phyloP scores from a whole-genome alignment of 2,113 vertebrate species.

The Bubalus kerabau region DNA sequence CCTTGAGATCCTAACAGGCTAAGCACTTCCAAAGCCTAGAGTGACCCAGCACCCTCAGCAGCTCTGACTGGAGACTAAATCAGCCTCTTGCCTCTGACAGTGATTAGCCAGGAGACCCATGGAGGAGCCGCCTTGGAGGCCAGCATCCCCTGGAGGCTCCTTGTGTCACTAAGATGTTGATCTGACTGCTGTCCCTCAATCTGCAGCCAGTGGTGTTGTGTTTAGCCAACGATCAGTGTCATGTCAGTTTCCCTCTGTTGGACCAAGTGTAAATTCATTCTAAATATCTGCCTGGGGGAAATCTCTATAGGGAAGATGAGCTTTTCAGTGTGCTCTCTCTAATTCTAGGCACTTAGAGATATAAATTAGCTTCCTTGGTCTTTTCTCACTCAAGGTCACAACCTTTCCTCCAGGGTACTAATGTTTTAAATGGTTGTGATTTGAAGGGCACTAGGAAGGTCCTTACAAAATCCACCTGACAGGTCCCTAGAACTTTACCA shows the following conservation, averaged over 20 bases:
- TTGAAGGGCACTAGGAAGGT: slow-evolving; percentile 12
- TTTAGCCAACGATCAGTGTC: background rate
- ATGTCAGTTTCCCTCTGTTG: background rate
- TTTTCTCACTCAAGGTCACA: slow-evolving; percentile 9
- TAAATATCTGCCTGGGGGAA: slow-evolving; percentile 22
- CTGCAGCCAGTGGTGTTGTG: background rate
- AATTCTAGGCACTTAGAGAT: slow-evolving; percentile 23
- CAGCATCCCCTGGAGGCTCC: background rate
- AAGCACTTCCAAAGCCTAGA: background rate
- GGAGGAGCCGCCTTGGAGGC: background rate
- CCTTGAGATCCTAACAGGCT: background rate
- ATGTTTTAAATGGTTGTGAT: background rate
- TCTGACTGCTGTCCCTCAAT: background rate
- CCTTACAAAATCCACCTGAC: background rate
- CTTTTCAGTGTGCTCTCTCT: background rate
- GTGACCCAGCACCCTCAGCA: background rate
- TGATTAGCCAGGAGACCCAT: background rate
- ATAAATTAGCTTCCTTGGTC: background rate
- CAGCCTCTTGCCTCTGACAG: background rate
- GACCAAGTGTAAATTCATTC: slow-evolving; percentile 11
- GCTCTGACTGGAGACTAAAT: background rate
- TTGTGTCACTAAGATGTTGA: background rate
- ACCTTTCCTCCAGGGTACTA: background rate
- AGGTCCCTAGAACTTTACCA: background rate
- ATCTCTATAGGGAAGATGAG: background rate